phyloP scores from a whole-genome alignment of 1,140 invertebrate genomes.

The Drosophila insularis region DNA sequence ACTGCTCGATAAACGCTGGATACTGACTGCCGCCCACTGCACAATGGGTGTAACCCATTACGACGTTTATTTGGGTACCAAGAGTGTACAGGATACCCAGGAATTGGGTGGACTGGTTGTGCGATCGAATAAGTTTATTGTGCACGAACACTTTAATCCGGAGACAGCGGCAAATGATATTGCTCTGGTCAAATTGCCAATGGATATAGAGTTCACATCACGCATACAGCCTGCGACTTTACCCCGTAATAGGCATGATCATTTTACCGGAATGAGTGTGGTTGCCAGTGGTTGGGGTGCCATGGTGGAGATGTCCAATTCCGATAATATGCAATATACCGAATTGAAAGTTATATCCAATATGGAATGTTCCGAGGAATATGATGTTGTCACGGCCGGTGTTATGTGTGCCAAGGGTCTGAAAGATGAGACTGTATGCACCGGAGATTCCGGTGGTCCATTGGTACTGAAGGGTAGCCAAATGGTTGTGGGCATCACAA shows the following conservation, averaged over 20 bases:
- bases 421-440: conserved; percentile 75
- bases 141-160: conserved; percentile 72
- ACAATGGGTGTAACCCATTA: conserved; percentile 84
- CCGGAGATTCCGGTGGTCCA: conserved; percentile 76
- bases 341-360: conserved; percentile 77
- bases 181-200: conserved; percentile 73
- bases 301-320: conserved; percentile 65
- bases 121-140: conserved; percentile 75
- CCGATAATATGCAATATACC: conserved; percentile 78
- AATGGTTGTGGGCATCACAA: conserved; percentile 74
- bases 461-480: conserved; percentile 73
- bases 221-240: conserved; percentile 67
- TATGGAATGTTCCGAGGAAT: conserved; percentile 70
- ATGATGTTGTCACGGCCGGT: conserved; percentile 70
- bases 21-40: conserved; percentile 91
- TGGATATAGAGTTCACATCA: conserved; percentile 57
- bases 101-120: conserved; percentile 64
- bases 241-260: conserved; percentile 51
- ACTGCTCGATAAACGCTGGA: conserved; percentile 87
- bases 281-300: conserved; percentile 80
- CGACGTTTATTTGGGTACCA: conserved; percentile 75
- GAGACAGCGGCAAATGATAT: conserved; percentile 77
- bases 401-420: conserved; percentile 77
- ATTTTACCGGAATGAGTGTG: conserved; percentile 68
- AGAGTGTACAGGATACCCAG: conserved; percentile 66